Percentiles rank a stretch among this genome's conserved stretches.
Evolutionary conservation across 2,113 vertebrate genomes (phyloP).

Genomic region (Columba livia): DNA sequence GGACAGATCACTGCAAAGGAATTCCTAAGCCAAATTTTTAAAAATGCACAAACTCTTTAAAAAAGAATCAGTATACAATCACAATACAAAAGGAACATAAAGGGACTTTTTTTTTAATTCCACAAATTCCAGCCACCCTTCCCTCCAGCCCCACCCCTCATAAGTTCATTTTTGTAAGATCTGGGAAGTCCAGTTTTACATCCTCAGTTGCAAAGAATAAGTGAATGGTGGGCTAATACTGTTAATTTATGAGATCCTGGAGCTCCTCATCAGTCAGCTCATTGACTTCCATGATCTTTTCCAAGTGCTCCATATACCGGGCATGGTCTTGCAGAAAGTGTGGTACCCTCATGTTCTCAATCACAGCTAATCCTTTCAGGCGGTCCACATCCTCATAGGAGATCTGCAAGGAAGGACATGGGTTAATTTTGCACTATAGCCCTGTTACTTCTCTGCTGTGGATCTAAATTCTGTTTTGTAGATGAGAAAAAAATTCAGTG

Average conservation of each 20-base stretch:
- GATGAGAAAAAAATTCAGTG: not conserved
- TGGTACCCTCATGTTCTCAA: conserved; percentile 85
- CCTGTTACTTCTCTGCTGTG: not conserved
- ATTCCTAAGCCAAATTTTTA: not conserved
- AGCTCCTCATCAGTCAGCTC: conserved; percentile 87
- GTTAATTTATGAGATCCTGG: conserved; percentile 72
- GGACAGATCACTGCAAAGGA: not conserved
- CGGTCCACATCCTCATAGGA: conserved; percentile 92
- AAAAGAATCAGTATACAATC: conserved; percentile 5
- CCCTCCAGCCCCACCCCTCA: not conserved
- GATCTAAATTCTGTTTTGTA: not conserved
- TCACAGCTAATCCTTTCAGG: conserved; percentile 81
- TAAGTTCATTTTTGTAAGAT: not conserved
- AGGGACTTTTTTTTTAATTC: not conserved
- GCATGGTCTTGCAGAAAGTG: conserved; percentile 88
- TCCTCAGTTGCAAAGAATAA: not conserved
- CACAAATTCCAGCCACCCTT: not conserved
- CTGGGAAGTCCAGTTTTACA: not conserved
- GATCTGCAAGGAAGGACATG: conserved; percentile 72
- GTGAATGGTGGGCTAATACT: not conserved
- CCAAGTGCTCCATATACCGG: conserved; percentile 85
- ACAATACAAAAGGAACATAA: not conserved
- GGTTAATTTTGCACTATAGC: not conserved
- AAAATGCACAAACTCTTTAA: not conserved
- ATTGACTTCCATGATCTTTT: conserved; percentile 93